These are phyloP conservation scores for Helicoverpa armigera DNA, from an alignment of 1,140 invertebrate species.

Conservation along the genomic window DNA sequence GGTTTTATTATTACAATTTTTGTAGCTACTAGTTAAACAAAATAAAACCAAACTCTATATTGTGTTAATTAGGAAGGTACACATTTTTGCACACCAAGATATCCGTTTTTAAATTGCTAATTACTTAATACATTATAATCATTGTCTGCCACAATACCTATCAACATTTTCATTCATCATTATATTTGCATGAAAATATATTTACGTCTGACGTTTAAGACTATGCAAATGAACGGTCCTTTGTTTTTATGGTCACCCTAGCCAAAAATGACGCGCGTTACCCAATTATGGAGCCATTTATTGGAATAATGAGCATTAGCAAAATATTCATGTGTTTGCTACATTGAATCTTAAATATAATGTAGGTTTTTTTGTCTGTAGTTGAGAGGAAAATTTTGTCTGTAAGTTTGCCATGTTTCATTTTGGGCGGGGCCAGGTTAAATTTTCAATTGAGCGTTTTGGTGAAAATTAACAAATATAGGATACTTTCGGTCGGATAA, in stretches of 20 bases:
- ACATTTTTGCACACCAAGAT: not conserved
- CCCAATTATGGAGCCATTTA: conserved; percentile 73
- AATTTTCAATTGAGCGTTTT: too few species aligned
- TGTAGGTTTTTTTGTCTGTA: conserved; percentile 16
- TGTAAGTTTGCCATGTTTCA: not conserved
- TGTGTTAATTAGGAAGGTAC: too few species aligned
- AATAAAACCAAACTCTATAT: too few species aligned
- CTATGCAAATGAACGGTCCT: conserved; percentile 8
- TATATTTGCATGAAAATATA: conserved; percentile 30
- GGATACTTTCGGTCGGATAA: too few species aligned
- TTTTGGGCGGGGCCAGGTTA: not conserved
- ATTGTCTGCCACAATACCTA: not conserved
- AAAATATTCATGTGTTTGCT: conserved; percentile 69
- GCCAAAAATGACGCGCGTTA: conserved; percentile 69
- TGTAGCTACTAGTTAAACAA: too few species aligned
- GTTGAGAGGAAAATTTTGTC: conserved; percentile 61
- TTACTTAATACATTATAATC: not conserved
- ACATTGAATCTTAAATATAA: conserved; percentile 71
- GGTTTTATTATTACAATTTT: too few species aligned
- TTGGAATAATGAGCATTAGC: conserved; percentile 77
- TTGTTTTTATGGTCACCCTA: conserved; percentile 64
- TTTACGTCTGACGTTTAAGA: not conserved
- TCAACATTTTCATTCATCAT: conserved; percentile 35
- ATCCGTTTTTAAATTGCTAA: not conserved
- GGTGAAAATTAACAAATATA: too few species aligned